Percentiles rank a stretch among this genome's conserved stretches.
Conservation (phyloP, 2,797 vertebrate genomes). For the Numenius phaeopus region DNA sequence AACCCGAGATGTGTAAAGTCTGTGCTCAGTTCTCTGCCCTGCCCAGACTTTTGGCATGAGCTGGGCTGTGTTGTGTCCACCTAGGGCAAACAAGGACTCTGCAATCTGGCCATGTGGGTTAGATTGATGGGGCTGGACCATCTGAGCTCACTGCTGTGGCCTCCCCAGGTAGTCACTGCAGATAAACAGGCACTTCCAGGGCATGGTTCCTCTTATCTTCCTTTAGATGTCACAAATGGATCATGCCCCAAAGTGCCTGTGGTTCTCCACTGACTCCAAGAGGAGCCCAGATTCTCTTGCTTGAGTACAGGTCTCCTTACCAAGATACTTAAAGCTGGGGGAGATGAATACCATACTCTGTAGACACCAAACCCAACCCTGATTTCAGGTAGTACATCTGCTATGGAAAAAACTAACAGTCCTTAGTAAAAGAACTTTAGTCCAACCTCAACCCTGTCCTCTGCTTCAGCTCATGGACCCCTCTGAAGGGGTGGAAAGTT, state of each 20-base stretch:
- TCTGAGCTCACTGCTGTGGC: neutral
- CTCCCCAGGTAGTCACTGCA: neutral
- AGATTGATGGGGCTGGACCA: too few species aligned
- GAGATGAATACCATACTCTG: neutral
- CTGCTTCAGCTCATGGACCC: neutral
- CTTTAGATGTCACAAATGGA: neutral
- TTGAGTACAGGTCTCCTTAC: neutral
- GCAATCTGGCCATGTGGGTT: neutral
- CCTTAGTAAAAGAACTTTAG: neutral
- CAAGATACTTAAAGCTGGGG: neutral
- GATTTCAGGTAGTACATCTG: neutral
- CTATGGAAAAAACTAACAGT: neutral
- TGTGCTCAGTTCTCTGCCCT: neutral
- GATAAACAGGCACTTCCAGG: neutral
- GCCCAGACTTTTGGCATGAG: neutral
- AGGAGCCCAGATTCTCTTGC: neutral
- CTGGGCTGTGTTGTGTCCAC: neutral
- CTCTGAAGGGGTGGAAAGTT: neutral
- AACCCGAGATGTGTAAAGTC: neutral
- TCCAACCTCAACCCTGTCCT: neutral
- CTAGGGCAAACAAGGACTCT: neutral
- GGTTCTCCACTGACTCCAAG: neutral
- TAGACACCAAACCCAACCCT: neutral
- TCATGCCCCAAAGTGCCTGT: neutral
- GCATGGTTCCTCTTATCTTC: neutral